Evolutionary conservation across 2,888 invertebrate species (phyloP), one percentile per base, ranked within the genome.

Genomic region (Thymelicus sylvestris): DNA sequence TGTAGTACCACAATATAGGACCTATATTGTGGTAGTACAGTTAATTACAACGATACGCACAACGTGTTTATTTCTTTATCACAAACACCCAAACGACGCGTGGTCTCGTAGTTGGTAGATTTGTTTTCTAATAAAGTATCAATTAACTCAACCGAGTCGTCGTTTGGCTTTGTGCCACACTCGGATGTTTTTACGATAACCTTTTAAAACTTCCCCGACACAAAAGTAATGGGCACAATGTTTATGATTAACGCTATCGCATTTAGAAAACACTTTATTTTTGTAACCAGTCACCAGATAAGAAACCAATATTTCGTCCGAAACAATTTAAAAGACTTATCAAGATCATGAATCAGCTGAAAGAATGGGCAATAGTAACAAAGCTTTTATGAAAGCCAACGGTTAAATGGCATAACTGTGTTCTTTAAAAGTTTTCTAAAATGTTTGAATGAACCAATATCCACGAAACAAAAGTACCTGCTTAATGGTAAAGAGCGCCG

Each of bases 271-370:
- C 70, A 70, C 70, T 70, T 66, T 66, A 66, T 70, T 60, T 70
- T 66, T 66, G 52, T 61, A 70, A 66, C 65, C 70, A 10, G 55
- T 55, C 60, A 52, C 31, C 24, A 52, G 70, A 70, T 66, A 70
- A 66, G 44, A 60, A 70, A 66, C 60, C 70, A 66, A 70, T 70
- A 66, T 70, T 70, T 70, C 59, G 52, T 12, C 44, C 65, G 65
- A 70, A 70, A 70, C 70, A 70, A 66, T 70, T 66, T 70, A 44
- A 70, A 55, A 70, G 65, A 50, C 65, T 70, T 70, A 70, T 70
- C 70, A 44, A 61, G 70, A 70, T 66, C 65, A 70, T 66, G 70
- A 70, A 70, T 70, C 70, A 70, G 70, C 60, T 70, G 70, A 70
- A 70, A 70, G 65, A 66, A 57, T 65, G 48, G 55, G 63, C 69